Percentiles rank a stretch among this genome's conserved stretches.
phyloP scores from a whole-genome alignment of 2,888 invertebrate species.

The Syritta pipiens region DNA sequence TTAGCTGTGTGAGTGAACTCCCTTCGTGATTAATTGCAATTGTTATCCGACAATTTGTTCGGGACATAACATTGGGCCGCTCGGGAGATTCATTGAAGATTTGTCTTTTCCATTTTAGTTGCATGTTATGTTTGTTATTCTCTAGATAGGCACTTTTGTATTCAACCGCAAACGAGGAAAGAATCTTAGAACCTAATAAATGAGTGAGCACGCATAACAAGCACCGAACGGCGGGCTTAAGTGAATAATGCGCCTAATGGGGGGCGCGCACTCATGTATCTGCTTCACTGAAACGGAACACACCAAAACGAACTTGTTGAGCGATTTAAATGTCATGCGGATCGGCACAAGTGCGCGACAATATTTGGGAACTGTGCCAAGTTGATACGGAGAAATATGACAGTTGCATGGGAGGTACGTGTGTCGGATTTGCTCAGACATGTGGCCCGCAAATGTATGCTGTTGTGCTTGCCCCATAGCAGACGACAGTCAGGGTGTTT shows the following conservation, averaged over 20 bases:
- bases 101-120: slow-evolving; percentile 43
- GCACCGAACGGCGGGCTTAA: slow-evolving; percentile 41
- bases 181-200: slow-evolving; percentile 51
- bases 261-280: slow-evolving; percentile 32
- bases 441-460: slow-evolving; percentile 41
- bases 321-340: slow-evolving; percentile 55
- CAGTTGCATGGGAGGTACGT: slow-evolving; percentile 17
- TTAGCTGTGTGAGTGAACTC: slow-evolving; percentile 43
- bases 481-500: slow-evolving; percentile 25
- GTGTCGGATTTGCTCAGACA: slow-evolving; percentile 28
- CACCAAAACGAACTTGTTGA: slow-evolving; percentile 48
- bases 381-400: slow-evolving; percentile 12
- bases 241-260: slow-evolving; percentile 65
- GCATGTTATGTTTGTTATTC: too few relatives aligned
- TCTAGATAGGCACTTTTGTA: slow-evolving; percentile 28
- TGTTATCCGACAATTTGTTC: slow-evolving; percentile 66
- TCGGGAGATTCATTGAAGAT: slow-evolving; percentile 59
- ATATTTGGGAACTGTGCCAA: slow-evolving; percentile 66
- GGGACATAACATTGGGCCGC: slow-evolving; percentile 25
- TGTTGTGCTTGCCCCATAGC: not conserved
- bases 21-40: slow-evolving; percentile 64
- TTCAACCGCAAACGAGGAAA: not conserved
- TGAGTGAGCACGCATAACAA: slow-evolving; percentile 51
- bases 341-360: slow-evolving; percentile 64
- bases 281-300: slow-evolving; percentile 34